phyloP scores from a whole-genome alignment of 2,888 invertebrate species.

The Lithosia quadra region DNA sequence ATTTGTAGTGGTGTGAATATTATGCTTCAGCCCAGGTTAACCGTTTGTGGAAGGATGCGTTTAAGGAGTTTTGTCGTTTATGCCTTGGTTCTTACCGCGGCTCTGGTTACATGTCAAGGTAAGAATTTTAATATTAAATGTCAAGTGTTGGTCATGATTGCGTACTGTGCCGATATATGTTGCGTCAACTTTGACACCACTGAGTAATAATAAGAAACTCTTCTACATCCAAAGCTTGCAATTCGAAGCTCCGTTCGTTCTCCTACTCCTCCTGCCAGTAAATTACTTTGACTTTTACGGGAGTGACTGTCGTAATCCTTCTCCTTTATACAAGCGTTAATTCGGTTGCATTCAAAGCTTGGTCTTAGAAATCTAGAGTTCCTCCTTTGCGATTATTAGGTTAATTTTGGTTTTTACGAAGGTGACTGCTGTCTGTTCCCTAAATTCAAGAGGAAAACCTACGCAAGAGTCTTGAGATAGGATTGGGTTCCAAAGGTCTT shows the following conservation, averaged over 20 bases:
- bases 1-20: conserved; percentile 58
- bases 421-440: neutral
- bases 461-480: too few relatives aligned
- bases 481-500: too few relatives aligned
- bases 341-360: neutral
- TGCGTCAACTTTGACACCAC: conserved; percentile 18
- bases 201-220: neutral
- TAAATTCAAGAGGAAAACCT: too few relatives aligned
- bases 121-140: conserved; percentile 54
- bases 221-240: neutral
- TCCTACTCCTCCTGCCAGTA: too few relatives aligned
- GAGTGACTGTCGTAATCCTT: too few relatives aligned
- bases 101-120: conserved; percentile 81
- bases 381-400: too few relatives aligned
- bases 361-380: neutral
- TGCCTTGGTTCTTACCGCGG: conserved; percentile 61
- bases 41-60: conserved; percentile 67
- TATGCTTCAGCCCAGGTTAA: conserved; percentile 82
- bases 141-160: conserved; percentile 39
- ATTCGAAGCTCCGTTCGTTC: too few relatives aligned
- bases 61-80: conserved; percentile 62
- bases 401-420: neutral
- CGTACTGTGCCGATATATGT: conserved; percentile 26
- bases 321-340: too few relatives aligned
- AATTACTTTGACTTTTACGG: too few relatives aligned